Percentiles rank a stretch among this genome's conserved stretches.
These are phyloP conservation scores for Rousettus madagascariensis DNA, from an alignment of 2,797 vertebrate genomes.

Conservation along the genomic window DNA sequence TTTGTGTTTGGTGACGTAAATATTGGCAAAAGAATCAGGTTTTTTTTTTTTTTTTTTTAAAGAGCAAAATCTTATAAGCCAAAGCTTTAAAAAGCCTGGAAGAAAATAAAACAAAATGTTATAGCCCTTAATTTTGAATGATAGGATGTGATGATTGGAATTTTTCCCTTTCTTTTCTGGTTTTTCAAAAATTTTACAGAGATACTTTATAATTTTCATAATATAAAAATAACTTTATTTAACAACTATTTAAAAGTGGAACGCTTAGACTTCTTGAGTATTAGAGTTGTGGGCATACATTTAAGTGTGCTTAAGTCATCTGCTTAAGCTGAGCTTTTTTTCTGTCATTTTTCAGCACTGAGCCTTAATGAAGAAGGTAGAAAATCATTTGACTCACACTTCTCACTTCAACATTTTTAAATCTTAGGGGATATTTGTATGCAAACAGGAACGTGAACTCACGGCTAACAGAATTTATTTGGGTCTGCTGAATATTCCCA, in stretches of 20 bases:
- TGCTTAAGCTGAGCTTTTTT: background rate
- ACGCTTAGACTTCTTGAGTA: background rate
- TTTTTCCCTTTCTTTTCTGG: background rate
- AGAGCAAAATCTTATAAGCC: slow-evolving; percentile 41
- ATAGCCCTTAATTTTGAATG: slow-evolving; percentile 25
- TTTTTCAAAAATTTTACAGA: background rate
- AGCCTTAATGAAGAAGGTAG: background rate
- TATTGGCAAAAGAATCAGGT: slow-evolving; percentile 47
- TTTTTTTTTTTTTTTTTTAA: background rate
- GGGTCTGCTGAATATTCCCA: slow-evolving; percentile 46
- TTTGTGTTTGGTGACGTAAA: slow-evolving; percentile 69
- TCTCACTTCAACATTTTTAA: slow-evolving; percentile 12
- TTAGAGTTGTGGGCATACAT: background rate
- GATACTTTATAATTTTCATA: slow-evolving; percentile 1
- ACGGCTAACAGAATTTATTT: slow-evolving; percentile 47
- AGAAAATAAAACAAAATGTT: slow-evolving; percentile 41
- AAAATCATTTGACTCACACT: background rate
- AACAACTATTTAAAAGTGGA: background rate
- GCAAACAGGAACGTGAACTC: slow-evolving; percentile 54
- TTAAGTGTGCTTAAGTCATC: background rate
- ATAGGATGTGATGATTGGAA: background rate
- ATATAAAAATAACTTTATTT: background rate
- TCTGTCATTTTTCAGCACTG: background rate
- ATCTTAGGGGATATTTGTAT: slow-evolving; percentile 48
- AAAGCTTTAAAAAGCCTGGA: slow-evolving; percentile 39